Evolutionary conservation across 2,888 invertebrate species (phyloP).

Genomic region (Yponomeuta plumbellus): DNA sequence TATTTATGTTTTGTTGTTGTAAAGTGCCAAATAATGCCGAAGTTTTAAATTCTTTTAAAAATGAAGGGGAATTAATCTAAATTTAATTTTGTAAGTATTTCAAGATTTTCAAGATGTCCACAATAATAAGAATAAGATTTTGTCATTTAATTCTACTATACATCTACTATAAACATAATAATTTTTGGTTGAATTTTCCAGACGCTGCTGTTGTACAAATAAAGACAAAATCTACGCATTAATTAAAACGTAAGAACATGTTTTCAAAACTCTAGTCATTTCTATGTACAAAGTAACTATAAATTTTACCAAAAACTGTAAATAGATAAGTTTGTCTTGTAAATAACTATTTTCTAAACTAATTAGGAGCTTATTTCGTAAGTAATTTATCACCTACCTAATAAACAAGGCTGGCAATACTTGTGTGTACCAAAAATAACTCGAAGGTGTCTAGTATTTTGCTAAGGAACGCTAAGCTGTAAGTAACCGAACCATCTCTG

Average conservation of each 20-base stretch:
- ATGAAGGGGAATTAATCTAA: no score
- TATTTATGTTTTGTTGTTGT: neutral
- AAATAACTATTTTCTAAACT: slow-evolving; percentile 27
- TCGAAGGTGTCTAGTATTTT: slow-evolving; percentile 24
- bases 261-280: slow-evolving; percentile 49
- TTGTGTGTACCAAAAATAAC: slow-evolving; percentile 24
- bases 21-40: neutral
- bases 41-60: no score
- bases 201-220: no score
- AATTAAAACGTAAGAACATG: no score
- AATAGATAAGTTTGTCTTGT: slow-evolving; percentile 22
- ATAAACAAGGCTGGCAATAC: slow-evolving; percentile 34
- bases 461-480: slow-evolving; percentile 16
- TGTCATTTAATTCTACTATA: no score
- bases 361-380: neutral
- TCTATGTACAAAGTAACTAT: slow-evolving; percentile 61
- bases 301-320: slow-evolving; percentile 8
- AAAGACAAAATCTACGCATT: no score
- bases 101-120: no score
- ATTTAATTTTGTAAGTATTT: no score
- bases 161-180: no score
- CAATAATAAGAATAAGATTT: no score
- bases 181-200: no score
- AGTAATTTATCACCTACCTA: slow-evolving; percentile 14
- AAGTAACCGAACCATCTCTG: slow-evolving; percentile 26